Base-by-base conservation (phyloP, 2,113 vertebrate species). In the Lampris megalopsis region DNA sequence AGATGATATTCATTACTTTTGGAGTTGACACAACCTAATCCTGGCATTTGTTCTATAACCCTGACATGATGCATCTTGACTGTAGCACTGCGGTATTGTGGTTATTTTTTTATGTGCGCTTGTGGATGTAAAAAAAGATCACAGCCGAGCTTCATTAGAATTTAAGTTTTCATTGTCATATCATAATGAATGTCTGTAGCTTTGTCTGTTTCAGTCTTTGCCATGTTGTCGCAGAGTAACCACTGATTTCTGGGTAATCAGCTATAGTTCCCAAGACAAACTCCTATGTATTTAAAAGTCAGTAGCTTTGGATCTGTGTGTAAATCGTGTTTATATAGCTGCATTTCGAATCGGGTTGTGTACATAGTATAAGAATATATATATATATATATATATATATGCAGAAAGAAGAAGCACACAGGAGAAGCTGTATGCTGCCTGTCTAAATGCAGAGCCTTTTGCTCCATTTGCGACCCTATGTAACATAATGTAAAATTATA, bases 261-360 rank as follows among this genome's bases (percentile, higher is more conserved):
- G n/a, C 62, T 24, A 52, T 66, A 13, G 52, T n/a, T 61, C 56
- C 59, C 52, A 38, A 71, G 13, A 2, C 56, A 8, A 71, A 68
- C 24, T 49, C 49, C 9, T 7, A 37, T 76, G 37, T 66, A 13
- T 57, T 59, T 48, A 64, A 72, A 43, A 64, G 45, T 53, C 43
- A 63, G 41, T 4, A 9, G 58, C 38, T 63, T 69, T 81, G 72
- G 43, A 57, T 38, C 36, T 45, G 63, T 64, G 66, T 84, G 76
- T 87, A 71, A 70, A 84, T 66, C 37, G 67, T 77, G 35, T 68
- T 57, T 71, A 6, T 80, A 74, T 60, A 78, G 71, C 52, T 75
- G 73, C 40, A 80, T 35, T 73, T 66, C 79, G 64, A 72, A 71
- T 54, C 79, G 58, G 35, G 53, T 7, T 68, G 68, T 85, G 82